Base-by-base conservation (phyloP, 1,140 invertebrate genomes). In the Wasmannia auropunctata region DNA sequence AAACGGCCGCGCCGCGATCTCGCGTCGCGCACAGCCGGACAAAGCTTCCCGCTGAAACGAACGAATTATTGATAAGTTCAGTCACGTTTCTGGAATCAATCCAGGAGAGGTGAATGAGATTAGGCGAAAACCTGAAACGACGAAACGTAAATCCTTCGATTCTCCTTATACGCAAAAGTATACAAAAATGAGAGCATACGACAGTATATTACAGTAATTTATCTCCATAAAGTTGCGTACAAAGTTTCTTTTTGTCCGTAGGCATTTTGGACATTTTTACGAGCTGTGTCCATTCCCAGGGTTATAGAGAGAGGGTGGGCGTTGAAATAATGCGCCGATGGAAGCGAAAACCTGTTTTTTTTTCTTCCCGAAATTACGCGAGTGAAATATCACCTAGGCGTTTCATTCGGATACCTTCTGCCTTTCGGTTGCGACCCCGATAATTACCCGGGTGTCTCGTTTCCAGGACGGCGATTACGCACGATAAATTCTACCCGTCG, bases 1-100 rank as follows among this genome's bases (percentile, higher is more conserved):
- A 87, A 88, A 87, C 49, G 37, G 34, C n/a, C 25, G 34, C 40
- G 69, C 34, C 81, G 31, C 34, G 58, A 49, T 77, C 65, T 83
- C 70, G 70, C 60, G 46, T 65, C 58, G 60, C 34, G 40, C n/a
- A 72, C 51, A 74, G 58, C 58, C 25, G 51, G 16, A 58, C 25
- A 10, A 43, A 31, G 19, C 74, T 31, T n/a, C n/a, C n/a, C n/a
- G n/a, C n/a, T n/a, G n/a, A n/a, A n/a, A n/a, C n/a, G n/a, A n/a
- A n/a, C 22, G 34, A 65, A 34, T 40, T 19, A 6, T 28, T 6
- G 3, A 79, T 79, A 77, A 77, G 67, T 49, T 40, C 51, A 19
- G n/a, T n/a, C n/a, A 8, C 14, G 34, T 22, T 40, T 16, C 34
- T 54, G 3, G 2, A 67, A 58, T 11, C n/a, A 40, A 69, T 28